Conservation (phyloP, 2,113 vertebrate species). For the Bombycilla garrulus region DNA sequence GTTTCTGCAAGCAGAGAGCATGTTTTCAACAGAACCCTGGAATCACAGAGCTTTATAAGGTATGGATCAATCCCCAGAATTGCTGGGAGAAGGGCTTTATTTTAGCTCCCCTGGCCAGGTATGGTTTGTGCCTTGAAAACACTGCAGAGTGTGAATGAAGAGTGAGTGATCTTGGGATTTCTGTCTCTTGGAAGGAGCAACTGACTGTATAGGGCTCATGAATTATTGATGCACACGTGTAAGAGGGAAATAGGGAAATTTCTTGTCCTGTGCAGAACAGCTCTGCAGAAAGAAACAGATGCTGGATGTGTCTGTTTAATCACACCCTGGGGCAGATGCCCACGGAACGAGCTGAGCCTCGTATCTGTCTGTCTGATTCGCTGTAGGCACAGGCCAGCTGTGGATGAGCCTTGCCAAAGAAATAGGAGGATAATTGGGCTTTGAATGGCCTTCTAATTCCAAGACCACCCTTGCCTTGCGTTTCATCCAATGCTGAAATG, state of each 20-base stretch:
- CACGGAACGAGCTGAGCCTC: background rate
- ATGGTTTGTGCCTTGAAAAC: background rate
- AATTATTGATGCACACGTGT: background rate
- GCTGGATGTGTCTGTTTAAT: background rate
- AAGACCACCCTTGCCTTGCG: background rate
- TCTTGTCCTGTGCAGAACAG: background rate
- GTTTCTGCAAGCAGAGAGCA: background rate
- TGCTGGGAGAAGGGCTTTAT: background rate
- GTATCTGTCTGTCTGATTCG: background rate
- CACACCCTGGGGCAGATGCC: background rate
- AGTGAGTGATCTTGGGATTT: background rate
- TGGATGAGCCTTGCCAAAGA: background rate
- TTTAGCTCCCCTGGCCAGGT: background rate
- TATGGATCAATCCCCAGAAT: background rate
- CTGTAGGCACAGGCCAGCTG: background rate
- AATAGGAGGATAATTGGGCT: background rate
- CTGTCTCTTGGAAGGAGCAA: background rate
- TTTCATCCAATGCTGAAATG: background rate
- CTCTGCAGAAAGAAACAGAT: background rate
- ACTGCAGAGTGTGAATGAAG: background rate
- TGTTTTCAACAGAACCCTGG: background rate
- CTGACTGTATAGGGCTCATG: background rate
- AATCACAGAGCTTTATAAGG: background rate
- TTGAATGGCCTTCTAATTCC: background rate
- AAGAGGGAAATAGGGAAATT: background rate